Conservation (phyloP, 2,888 invertebrate genomes). For the Ceriagrion tenellum region DNA sequence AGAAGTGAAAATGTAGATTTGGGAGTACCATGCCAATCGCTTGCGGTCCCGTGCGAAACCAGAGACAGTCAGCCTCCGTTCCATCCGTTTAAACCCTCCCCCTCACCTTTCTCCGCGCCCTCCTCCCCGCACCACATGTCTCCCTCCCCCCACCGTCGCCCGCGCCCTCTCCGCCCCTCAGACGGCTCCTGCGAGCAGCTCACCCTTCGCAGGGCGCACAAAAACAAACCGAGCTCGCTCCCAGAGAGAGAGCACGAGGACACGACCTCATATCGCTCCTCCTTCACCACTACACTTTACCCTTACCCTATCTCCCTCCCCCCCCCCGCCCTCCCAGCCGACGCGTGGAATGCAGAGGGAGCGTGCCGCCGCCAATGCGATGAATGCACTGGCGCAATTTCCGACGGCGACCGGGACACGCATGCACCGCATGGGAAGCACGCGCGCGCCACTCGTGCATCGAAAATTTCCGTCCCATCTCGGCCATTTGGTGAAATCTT, state of each 20-base stretch:
- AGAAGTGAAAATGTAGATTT: too few species aligned
- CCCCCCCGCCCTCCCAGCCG: neutral
- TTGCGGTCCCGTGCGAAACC: too few species aligned
- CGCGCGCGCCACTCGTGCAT: too few species aligned
- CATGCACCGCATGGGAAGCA: neutral
- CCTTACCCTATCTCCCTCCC: too few species aligned
- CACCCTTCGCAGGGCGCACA: neutral
- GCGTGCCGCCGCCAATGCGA: neutral
- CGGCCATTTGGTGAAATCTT: too few species aligned
- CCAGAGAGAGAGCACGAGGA: neutral
- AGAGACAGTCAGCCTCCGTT: too few species aligned
- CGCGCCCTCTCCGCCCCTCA: neutral
- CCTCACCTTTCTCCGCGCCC: neutral
- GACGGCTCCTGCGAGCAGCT: neutral
- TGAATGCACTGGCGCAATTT: neutral
- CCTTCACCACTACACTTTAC: neutral
- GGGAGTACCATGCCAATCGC: too few species aligned
- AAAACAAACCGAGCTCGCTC: neutral
- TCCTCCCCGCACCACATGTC: neutral
- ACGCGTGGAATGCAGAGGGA: neutral
- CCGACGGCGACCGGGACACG: neutral
- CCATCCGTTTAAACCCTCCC: neutral
- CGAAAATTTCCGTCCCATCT: too few species aligned
- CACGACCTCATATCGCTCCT: neutral
- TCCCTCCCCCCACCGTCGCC: neutral